Evolutionary conservation across 2,113 vertebrate genomes (phyloP), one percentile per base, ranked within the genome.

Genomic region (Paramisgurnus dabryanus): DNA sequence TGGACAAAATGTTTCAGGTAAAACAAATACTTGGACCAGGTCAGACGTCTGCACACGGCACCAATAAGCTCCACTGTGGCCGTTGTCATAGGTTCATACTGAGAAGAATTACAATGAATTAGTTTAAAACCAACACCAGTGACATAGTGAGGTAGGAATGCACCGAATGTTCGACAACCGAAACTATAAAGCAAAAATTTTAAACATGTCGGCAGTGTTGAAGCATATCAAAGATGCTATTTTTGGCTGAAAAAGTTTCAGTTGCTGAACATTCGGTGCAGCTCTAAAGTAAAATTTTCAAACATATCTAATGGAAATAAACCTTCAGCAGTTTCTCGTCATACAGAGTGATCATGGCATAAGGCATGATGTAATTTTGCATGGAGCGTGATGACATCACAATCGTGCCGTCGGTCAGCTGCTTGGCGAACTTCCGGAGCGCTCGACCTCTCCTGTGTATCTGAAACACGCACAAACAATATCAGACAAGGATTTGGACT

Each of bases 291-390:
- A 18, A 13, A 43, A n/a, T 13, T 17, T 2, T 61, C 0, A n/a
- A 10, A 65, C 5, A 22, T 2, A 34, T 34, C 1, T 2, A 39
- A 76, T 5, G 18, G 10, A 40, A 63, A 39, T 2, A 3, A 90
- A 98, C 98, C 96, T 96, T 98, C 27, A 95, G 91, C 95, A 98
- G 95, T 84, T 95, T 98, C 68, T 97, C 95, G 80, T 94, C 93
- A 70, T 96, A 93, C 86, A 99, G 80, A 27, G 95, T 91, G 0
- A 93, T 94, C 86, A 95, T 94, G 83, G 98, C 96, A 57, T 96
- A 99, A 15, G 98, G 98, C 95, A 99, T 96, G 87, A 99, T 93
- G 87, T 96, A 99, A 82, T 95, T 96, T 90, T 98, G 96, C 15
- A 99, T 93, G 2, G 96, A 95, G 11, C 93, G 96, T 0, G 96